phyloP scores from a whole-genome alignment of 2,888 invertebrate genomes.

The Stegana nigrithorax region DNA sequence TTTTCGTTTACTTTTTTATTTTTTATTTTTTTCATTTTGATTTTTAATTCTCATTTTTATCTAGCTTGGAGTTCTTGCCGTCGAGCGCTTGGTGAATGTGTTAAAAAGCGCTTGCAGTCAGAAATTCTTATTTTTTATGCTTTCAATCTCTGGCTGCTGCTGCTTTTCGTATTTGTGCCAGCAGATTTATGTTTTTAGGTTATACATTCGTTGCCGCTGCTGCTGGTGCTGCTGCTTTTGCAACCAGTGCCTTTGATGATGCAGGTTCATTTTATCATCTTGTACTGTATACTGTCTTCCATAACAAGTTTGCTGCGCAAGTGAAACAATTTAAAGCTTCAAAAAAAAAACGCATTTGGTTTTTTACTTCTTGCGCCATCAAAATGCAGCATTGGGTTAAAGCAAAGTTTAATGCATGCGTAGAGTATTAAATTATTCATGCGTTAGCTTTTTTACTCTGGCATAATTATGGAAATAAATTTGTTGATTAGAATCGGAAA shows the following conservation, averaged over 20 bases:
- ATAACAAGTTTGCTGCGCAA: constrained; percentile 24
- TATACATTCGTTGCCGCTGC: constrained; percentile 40
- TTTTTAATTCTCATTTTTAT: constrained; percentile 32
- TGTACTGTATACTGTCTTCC: too few species aligned
- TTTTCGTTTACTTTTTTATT: background rate
- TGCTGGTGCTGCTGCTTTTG: too few species aligned
- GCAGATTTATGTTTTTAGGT: constrained; percentile 60
- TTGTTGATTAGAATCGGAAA: too few species aligned
- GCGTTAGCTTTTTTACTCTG: too few species aligned
- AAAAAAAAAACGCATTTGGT: too few species aligned
- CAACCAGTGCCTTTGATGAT: constrained; percentile 27
- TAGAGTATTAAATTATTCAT: too few species aligned
- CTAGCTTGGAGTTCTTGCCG: constrained; percentile 22
- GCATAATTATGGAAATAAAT: too few species aligned
- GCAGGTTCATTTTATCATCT: constrained; percentile 10
- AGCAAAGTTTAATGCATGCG: too few species aligned
- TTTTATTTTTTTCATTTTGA: constrained; percentile 1
- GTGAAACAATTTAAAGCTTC: too few species aligned
- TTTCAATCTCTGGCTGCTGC: background rate
- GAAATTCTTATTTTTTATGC: constrained; percentile 39
- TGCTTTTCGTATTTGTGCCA: constrained; percentile 18
- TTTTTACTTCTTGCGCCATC: constrained; percentile 13
- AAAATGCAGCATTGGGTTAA: too few species aligned
- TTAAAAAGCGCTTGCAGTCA: constrained; percentile 39
- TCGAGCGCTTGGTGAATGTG: constrained; percentile 21